Percentiles rank a stretch among this genome's conserved stretches.
Conservation (phyloP, 2,113 vertebrate genomes). For the Columba janthina region DNA sequence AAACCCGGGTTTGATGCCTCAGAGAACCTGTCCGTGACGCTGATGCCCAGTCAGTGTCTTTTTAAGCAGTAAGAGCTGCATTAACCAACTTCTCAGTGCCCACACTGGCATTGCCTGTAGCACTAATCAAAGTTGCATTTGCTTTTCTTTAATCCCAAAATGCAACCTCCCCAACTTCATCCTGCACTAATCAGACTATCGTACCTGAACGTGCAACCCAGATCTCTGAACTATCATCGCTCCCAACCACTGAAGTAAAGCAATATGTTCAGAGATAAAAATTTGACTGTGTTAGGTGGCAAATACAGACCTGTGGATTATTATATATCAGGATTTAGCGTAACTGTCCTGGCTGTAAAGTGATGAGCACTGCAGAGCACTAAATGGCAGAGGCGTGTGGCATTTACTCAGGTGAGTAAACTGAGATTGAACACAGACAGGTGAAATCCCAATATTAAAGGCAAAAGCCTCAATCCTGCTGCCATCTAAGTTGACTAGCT, state of each 20-base stretch:
- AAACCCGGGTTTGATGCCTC: background rate
- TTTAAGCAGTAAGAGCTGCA: conserved; percentile 21
- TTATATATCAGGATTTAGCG: background rate
- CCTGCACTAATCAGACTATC: background rate
- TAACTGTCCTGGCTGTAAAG: background rate
- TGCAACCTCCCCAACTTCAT: background rate
- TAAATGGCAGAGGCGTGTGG: fast-evolving
- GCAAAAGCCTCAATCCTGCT: background rate
- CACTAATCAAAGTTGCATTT: background rate
- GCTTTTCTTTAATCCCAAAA: background rate
- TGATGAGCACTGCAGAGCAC: background rate
- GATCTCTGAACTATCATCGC: background rate
- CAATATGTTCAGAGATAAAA: background rate
- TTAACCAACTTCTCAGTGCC: background rate
- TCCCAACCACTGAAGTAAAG: background rate
- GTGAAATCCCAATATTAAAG: background rate
- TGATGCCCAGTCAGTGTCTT: background rate
- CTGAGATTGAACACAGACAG: fast-evolving
- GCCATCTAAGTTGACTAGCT: fast-evolving
- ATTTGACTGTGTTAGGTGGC: background rate
- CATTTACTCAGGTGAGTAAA: background rate
- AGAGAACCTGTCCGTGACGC: background rate
- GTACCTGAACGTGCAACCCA: background rate
- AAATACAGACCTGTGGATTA: background rate
- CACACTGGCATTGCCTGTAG: background rate